Base-by-base conservation (phyloP, 2,113 vertebrate species). In the Lamprologus lemairii region DNA sequence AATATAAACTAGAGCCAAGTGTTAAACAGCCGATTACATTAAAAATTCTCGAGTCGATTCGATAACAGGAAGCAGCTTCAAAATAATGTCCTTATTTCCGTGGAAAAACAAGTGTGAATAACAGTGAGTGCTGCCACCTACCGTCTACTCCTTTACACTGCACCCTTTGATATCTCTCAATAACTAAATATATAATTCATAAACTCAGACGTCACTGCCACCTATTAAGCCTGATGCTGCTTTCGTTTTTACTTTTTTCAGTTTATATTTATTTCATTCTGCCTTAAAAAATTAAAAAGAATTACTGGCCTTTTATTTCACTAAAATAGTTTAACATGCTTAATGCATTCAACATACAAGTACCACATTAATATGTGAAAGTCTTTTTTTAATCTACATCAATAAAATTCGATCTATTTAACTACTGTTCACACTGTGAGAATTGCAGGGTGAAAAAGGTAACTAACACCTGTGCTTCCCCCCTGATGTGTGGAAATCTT, bases 231-330 rank as follows among this genome's bases (percentile, higher is more conserved):
- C n/a, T 23, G 65, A 73, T 73, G 37, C 37, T 73, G 37, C 65
- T 12, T 45, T 26, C 8, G 13, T 9, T 71, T 4, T 16, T n/a
- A 73, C 13, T 16, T 45, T 73, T 42, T 26, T 10, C 65, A 45
- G 65, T 23, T 71, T 23, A 35, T 65, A 3, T 42, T 23, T 40
- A 2, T 23, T 23, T 12, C 65, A 42, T 23, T 11, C 2, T 42
- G 1, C 65, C 13, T 71, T 26, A 9, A 42, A 9, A 42, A 71
- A 42, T 6, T n/a, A 1, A 23, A 71, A 23, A 42, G 0, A 42
- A 23, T 71, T 71, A 42, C n/a, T 42, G 1, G 37, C 12, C 65
- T 71, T 23, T 42, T 42, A 71, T 71, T 42, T 71, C n/a, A 42
- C 37, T 23, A 42, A 42, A 71, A 71, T 40, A 23, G 35, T 14